Evolutionary conservation across 2,113 vertebrate species (phyloP), one percentile per base, ranked within the genome.

Genomic region (Alectura lathami): DNA sequence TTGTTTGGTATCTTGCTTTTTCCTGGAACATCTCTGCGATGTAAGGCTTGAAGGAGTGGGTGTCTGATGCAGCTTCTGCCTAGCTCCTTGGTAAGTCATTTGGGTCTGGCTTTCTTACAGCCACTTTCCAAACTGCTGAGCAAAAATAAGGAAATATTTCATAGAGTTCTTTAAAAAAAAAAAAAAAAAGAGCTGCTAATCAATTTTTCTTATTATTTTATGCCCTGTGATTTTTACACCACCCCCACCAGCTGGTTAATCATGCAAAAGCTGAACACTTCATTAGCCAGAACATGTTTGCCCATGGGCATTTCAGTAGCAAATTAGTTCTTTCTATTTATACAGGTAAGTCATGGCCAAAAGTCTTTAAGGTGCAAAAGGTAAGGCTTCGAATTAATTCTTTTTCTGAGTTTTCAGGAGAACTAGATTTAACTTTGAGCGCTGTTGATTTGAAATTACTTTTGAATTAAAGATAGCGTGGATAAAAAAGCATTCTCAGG

Each of bases 231-330:
- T 98, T 99, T 98, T 98, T 98, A 98, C 93, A 98, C 98, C 98
- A 98, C 98, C 98, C 98, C 98, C 98, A 98, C 98, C 98, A 99
- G 98, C 98, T 98, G 98, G 98, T 98, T 99, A 98, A 98, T 98
- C 98, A 98, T 98, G 98, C 97, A 98, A 98, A 98, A 98, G 98
- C 98, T 98, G 98, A 98, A 98, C 98, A 99, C 98, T 99, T 99
- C 98, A 99, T 99, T 99, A 99, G 98, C 98, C 97, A 98, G 99
- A 98, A 98, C 98, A 98, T 98, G 98, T 98, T 99, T 97, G 98
- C 98, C 99, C 98, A 97, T 98, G 98, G 99, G 99, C 98, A 96
- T 98, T 98, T 98, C 97, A 97, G 97, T 98, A 97, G 98, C 98
- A 98, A 98, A 98, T 98, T 97, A 98, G 97, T 98, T 98, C 97